Evolutionary conservation across 2,888 invertebrate species (phyloP), one percentile per base, ranked within the genome.

Genomic region (Caenorhabditis virilis): DNA sequence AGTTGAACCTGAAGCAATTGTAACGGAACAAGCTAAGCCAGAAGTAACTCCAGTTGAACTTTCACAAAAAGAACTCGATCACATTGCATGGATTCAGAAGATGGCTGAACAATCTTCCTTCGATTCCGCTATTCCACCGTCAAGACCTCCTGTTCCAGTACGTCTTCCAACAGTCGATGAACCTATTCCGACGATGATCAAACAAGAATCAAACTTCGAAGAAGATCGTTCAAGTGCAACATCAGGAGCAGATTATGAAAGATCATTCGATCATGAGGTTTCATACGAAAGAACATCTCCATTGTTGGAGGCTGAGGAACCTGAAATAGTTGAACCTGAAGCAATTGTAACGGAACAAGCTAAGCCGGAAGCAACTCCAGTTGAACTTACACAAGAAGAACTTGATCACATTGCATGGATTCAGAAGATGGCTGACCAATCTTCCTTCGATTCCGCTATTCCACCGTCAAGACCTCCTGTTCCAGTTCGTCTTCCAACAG

Each of bases 321-420:
- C n/a, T n/a, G n/a, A n/a, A n/a, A n/a, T n/a, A n/a, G n/a, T n/a
- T n/a, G n/a, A n/a, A n/a, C n/a, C n/a, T n/a, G n/a, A n/a, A n/a
- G n/a, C n/a, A n/a, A n/a, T n/a, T n/a, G n/a, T n/a, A n/a, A 18
- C 6, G n/a, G 38, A 16, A 6, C n/a, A 38, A n/a, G n/a, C n/a
- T 6, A 11, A 11, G 6, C 38, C 38, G n/a, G 7, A 7, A 11
- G 38, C 38, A 11, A 6, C 6, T 7, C 38, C 38, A n/a, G 63
- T 30, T 30, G n/a, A n/a, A n/a, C 7, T 30, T 13, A 30, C 30
- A 9, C 30, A 30, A 30, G 30, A 30, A 59, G 71, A 73, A 43
- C 36, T 63, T 25, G 48, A 60, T 22, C 70, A 74, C 47, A 75
- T 75, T 48, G 68, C 57, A 23, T 47, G 56, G 26, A 63, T 75